Base-by-base conservation (phyloP, 1,140 invertebrate species). In the Teleopsis dalmanni region DNA sequence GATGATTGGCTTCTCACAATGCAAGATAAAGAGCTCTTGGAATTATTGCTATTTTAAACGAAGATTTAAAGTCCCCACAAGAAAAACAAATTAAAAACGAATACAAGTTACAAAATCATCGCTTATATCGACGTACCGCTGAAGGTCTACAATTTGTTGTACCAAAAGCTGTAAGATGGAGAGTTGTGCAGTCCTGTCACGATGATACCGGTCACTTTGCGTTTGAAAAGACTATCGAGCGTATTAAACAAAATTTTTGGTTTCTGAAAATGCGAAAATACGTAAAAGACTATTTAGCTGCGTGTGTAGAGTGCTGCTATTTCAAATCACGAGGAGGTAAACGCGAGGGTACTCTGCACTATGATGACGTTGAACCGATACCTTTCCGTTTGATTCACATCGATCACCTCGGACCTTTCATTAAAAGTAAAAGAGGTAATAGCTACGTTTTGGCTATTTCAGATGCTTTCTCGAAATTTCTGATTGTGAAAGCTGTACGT, bases 361-460 rank as follows among this genome's bases (percentile, higher is more conserved):
- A 14, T 29, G 59, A 62, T 21, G 57, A 57, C 23, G 59, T 61
- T 34, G 59, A 54, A 9, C 50, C 57, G 19, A 29, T 48, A 33
- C 66, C 58, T 2, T 64, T 70, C 48, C n/a, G 48, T 7, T 57
- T 51, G 0, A 14, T 61, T 8, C 62, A 65, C 48, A 52, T 66
- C 11, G 60, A 67, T 36, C 62, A 67, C 54, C 52, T 57, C 16
- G 60, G 59, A 4, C 60, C 62, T 14, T 36, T 47, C 40, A 53
- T 42, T 48, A 50, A 71, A 36, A 37, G 53, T 7, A 69, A 70
- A 23, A 51, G 19, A 2, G 42, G 53, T 16, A 72, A 75, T 63
- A 60, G 57, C 33, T 72, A 76, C 49, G 67, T 65, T 3, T 70
- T 76, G 44, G 70, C 68, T 0, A 45, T 75, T 2, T 73, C 69